A percentile compares a stretch with the other conserved stretches of the same genome.
Evolutionary conservation across 2,113 vertebrate species (phyloP).

Genomic region (Meleagris gallopavo): DNA sequence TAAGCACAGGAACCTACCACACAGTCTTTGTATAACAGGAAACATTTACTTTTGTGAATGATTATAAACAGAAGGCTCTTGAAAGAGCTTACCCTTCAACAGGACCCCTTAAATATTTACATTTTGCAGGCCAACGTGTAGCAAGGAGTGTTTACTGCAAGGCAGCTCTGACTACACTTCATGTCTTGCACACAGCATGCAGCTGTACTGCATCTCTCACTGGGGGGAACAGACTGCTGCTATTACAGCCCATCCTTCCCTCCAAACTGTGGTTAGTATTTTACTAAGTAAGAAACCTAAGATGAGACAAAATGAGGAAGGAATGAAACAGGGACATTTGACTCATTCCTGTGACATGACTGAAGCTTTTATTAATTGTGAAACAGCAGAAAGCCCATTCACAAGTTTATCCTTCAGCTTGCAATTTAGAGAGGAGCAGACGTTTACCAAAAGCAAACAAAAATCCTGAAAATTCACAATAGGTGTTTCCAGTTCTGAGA

Average conservation of each 20-base stretch:
- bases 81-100: constrained; percentile 53
- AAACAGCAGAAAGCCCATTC: not conserved
- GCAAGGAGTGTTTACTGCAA: not conserved
- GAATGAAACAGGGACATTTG: not conserved
- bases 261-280: not conserved
- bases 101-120: constrained; percentile 68
- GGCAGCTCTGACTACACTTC: not conserved
- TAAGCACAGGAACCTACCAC: constrained; percentile 34
- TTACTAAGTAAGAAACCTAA: constrained; percentile 31
- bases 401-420: not conserved
- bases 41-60: constrained; percentile 52
- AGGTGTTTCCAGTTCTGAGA: constrained; percentile 16
- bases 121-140: constrained; percentile 20
- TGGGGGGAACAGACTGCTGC: not conserved
- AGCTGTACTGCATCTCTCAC: not conserved
- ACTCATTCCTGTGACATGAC: not conserved
- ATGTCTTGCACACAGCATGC: not conserved
- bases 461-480: constrained; percentile 7
- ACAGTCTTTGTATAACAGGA: not conserved
- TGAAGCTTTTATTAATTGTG: not conserved
- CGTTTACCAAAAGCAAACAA: not conserved
- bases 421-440: not conserved
- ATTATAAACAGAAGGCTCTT: constrained; percentile 70
- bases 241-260: not conserved
- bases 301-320: not conserved